These are phyloP conservation scores for Chlamydotis undulata DNA, from an alignment of 2,113 vertebrate genomes.

Conservation along the genomic window DNA sequence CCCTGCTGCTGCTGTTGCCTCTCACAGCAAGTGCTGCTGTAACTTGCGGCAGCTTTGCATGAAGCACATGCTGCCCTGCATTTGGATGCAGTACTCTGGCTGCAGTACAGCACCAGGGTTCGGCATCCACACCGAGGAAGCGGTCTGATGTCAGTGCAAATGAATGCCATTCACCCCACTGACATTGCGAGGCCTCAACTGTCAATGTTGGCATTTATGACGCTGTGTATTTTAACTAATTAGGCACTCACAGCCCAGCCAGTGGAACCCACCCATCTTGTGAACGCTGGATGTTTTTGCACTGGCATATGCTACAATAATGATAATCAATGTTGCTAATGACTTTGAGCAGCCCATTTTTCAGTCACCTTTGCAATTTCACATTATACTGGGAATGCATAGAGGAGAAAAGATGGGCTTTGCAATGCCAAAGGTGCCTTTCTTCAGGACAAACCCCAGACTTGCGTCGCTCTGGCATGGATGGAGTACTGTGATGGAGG, in stretches of 20 bases:
- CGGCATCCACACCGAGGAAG: rapidly evolving
- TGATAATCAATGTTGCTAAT: constrained; percentile 58
- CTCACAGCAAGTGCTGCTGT: neutral
- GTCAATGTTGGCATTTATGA: constrained; percentile 48
- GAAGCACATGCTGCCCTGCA: rapidly evolving
- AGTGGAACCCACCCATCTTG: constrained; percentile 30
- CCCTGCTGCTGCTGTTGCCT: neutral
- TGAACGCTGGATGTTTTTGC: neutral
- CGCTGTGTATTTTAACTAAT: constrained; percentile 55
- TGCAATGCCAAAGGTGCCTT: neutral
- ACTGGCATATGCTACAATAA: constrained; percentile 56
- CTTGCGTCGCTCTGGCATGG: neutral
- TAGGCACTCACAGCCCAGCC: constrained; percentile 17
- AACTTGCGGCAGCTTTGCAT: neutral
- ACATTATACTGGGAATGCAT: neutral
- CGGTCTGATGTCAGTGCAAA: constrained; percentile 28
- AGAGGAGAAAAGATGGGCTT: neutral
- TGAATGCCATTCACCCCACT: neutral
- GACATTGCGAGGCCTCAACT: constrained; percentile 22
- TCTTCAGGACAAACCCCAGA: neutral
- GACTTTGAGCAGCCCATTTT: constrained; percentile 34
- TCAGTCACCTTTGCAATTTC: constrained; percentile 47
- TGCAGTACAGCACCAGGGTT: neutral
- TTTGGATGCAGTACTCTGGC: neutral
- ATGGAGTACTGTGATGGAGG: neutral